phyloP scores from a whole-genome alignment of 2,113 vertebrate genomes.

The Psittacula cyanocephala region DNA sequence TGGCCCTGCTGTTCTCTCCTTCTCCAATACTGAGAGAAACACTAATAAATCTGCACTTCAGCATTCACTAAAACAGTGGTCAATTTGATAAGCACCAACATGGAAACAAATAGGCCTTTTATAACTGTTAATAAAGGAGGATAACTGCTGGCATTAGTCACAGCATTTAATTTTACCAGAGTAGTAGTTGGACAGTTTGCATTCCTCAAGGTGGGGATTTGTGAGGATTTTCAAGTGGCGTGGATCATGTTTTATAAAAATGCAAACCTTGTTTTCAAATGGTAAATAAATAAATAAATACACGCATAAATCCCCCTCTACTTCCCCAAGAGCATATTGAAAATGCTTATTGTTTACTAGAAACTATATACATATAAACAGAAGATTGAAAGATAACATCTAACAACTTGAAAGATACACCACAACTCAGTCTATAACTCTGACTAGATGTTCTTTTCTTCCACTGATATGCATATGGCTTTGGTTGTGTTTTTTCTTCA shows the following conservation, averaged over 20 bases:
- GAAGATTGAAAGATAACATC: neutral
- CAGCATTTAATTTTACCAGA: conserved; percentile 51
- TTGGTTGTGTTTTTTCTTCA: neutral
- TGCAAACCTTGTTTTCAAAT: neutral
- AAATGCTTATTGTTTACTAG: neutral
- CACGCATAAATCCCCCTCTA: neutral
- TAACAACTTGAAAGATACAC: neutral
- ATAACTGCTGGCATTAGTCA: conserved; percentile 63
- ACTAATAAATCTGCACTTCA: conserved; percentile 40
- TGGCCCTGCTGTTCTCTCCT: neutral
- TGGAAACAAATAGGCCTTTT: conserved; percentile 61
- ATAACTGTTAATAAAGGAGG: conserved; percentile 59
- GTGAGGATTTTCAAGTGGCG: conserved; percentile 4
- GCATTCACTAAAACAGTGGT: conserved; percentile 39
- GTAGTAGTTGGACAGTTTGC: neutral
- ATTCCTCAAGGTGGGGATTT: conserved; percentile 56
- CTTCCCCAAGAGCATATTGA: neutral
- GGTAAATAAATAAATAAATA: neutral
- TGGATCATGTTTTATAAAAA: conserved; percentile 34
- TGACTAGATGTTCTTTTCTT: neutral
- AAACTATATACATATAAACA: neutral
- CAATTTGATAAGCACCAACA: conserved; percentile 52
- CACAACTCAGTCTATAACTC: neutral
- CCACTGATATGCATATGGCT: neutral
- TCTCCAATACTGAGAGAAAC: neutral